Conservation (phyloP, 35 echinoderm and acorn worm species). For the Anneissia japonica region DNA sequence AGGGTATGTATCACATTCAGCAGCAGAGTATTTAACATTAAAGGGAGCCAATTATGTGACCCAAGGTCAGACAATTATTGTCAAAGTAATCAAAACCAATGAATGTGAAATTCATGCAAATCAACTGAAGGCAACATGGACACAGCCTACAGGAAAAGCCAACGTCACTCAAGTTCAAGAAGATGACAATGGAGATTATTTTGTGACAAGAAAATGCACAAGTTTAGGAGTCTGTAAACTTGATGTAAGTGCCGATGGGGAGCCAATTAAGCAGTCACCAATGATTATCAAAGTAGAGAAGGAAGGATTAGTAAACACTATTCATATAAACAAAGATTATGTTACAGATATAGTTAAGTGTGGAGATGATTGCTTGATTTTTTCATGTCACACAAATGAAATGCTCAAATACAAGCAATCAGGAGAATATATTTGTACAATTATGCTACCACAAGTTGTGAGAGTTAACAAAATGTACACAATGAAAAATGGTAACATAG, state of each 20-base stretch:
- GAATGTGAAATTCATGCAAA: neutral
- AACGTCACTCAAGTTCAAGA: no score
- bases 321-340: neutral
- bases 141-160: no score
- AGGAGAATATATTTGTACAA: no score
- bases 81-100: neutral
- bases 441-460: no score
- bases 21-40: neutral
- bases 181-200: neutral
- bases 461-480: no score
- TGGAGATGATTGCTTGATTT: no score
- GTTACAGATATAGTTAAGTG: no score
- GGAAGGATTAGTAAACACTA: neutral
- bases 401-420: no score
- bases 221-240: neutral
- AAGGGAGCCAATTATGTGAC: neutral
- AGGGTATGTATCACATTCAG: neutral
- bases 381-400: no score
- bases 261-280: neutral
- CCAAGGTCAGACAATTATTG: neutral
- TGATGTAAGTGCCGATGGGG: neutral
- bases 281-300: neutral
- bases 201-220: neutral
- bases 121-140: neutral
- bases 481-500: no score